Evolutionary conservation across 2,113 vertebrate genomes (phyloP).

Genomic region (Pelecanus crispus): DNA sequence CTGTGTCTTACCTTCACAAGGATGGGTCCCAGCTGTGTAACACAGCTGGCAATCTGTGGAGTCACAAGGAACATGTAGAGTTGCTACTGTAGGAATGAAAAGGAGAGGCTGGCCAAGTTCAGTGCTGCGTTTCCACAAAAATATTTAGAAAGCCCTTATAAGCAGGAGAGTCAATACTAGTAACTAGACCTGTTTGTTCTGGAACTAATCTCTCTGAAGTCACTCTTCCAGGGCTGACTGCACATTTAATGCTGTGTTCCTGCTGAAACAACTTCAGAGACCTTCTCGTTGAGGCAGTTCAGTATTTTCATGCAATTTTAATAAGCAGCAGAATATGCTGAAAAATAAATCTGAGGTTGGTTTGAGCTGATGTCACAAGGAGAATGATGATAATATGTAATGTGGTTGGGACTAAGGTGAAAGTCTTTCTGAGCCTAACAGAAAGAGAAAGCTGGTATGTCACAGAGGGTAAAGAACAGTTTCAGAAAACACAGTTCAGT

Average conservation of each 20-base stretch:
- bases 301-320: conserved; percentile 21
- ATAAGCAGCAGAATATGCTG: neutral
- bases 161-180: neutral
- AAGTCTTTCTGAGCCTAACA: neutral
- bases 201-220: neutral
- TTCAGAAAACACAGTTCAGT: neutral
- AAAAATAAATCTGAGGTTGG: neutral
- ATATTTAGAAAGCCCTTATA: conserved; percentile 20
- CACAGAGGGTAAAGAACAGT: neutral
- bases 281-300: neutral
- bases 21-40: neutral
- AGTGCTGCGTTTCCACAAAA: neutral
- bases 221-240: neutral
- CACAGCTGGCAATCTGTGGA: neutral
- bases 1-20: neutral
- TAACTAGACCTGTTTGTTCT: conserved; percentile 1
- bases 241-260: neutral
- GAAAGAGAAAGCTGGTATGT: neutral
- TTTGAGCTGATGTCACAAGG: neutral
- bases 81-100: neutral
- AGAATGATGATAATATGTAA: neutral
- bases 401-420: neutral
- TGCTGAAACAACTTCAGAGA: neutral
- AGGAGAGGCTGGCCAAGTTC: neutral
- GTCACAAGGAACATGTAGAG: neutral